A percentile compares a stretch with the other conserved stretches of the same genome.
phyloP scores from a whole-genome alignment of 1,140 invertebrate species.

The Drosophila jambulina region DNA sequence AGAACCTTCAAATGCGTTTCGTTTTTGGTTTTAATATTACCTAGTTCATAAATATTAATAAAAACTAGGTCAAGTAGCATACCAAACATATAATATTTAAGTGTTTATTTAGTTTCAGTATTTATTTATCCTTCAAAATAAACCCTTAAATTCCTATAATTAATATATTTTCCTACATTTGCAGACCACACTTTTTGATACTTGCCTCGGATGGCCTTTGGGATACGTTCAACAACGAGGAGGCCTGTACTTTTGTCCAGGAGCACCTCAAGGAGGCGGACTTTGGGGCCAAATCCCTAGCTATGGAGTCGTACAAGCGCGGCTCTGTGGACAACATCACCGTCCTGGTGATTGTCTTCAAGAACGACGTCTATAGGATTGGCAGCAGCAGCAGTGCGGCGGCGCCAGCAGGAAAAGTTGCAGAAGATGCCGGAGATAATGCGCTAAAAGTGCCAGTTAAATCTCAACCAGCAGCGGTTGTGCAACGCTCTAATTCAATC shows the following conservation, averaged over 20 bases:
- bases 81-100: too few relatives aligned
- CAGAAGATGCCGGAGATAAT: conserved; percentile 1
- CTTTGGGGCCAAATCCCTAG: conserved; percentile 95
- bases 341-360: conserved; percentile 95
- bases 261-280: conserved; percentile 93
- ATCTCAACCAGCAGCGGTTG: conserved; percentile 37
- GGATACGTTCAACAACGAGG: conserved; percentile 98
- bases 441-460: conserved; percentile 46
- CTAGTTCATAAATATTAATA: background rate
- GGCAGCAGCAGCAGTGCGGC: conserved; percentile 25
- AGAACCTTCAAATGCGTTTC: background rate
- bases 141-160: background rate
- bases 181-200: conserved; percentile 93
- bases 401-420: background rate
- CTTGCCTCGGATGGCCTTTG: conserved; percentile 97
- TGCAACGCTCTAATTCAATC: conserved; percentile 71
- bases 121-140: too few relatives aligned
- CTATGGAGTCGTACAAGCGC: conserved; percentile 95
- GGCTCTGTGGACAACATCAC: conserved; percentile 98
- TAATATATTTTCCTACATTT: conserved; percentile 10
- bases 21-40: conserved; percentile 15
- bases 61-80: too few relatives aligned
- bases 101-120: too few relatives aligned
- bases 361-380: conserved; percentile 86
- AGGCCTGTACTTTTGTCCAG: conserved; percentile 95